Conservation (phyloP, 2,797 vertebrate species). For the Synaphobranchus kaupii region DNA sequence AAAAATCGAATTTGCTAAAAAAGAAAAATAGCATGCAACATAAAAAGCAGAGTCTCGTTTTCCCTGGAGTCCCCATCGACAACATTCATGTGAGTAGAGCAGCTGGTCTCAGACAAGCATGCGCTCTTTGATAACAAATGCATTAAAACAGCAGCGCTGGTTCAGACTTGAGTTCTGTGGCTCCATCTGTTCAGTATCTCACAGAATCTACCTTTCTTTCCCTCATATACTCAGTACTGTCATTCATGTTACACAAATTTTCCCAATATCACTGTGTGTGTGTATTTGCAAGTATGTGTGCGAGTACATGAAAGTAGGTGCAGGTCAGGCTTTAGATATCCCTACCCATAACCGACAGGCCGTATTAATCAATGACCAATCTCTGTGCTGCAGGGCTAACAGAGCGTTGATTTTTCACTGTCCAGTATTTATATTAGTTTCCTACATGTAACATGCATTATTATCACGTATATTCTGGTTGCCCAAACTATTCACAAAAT, state of each 20-base stretch:
- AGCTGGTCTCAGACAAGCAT: constrained; percentile 6
- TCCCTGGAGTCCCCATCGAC: neutral
- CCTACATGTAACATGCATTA: neutral
- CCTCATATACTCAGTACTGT: neutral
- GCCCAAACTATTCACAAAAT: neutral
- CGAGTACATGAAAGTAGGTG: neutral
- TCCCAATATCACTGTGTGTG: neutral
- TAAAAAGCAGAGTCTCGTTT: constrained; percentile 11
- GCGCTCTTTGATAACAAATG: constrained; percentile 26
- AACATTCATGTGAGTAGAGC: neutral
- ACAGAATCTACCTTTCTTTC: neutral
- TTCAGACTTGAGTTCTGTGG: neutral
- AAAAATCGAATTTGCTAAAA: neutral
- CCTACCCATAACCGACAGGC: neutral
- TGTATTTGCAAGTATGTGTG: neutral
- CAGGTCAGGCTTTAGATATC: neutral
- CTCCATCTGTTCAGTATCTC: neutral
- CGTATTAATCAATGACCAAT: neutral
- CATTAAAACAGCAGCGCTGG: constrained; percentile 16
- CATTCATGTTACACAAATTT: neutral
- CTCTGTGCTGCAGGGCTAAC: neutral
- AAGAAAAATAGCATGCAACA: neutral
- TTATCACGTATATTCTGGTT: neutral
- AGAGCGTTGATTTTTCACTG: neutral
- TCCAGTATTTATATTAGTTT: neutral